These are phyloP conservation scores for Penaeus chinensis DNA, from an alignment of 1,140 invertebrate species.

Conservation along the genomic window DNA sequence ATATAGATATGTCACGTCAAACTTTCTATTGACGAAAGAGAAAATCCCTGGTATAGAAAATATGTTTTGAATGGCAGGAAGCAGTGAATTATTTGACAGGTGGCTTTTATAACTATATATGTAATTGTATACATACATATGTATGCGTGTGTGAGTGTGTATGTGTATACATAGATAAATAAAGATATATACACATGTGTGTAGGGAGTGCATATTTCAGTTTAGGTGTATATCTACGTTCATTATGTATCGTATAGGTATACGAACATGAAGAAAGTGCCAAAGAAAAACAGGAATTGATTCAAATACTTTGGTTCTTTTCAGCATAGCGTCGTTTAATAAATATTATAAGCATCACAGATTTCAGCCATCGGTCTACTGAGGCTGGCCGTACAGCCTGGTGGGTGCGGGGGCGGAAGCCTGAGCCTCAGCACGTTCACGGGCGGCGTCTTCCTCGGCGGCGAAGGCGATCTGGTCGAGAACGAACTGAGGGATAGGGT, in stretches of 20 bases:
- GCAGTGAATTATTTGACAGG: no score
- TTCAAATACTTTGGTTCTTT: no score
- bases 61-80: no score
- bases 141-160: neutral
- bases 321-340: neutral
- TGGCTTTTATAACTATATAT: neutral
- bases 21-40: no score
- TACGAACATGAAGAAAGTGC: no score
- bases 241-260: no score
- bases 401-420: slow-evolving; percentile 80
- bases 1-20: no score
- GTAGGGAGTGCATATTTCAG: neutral
- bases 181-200: neutral
- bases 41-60: no score
- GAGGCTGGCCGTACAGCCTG: slow-evolving; percentile 80
- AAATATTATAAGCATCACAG: no score
- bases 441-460: no score
- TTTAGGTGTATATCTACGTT: neutral
- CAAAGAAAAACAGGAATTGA: no score
- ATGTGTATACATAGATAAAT: neutral
- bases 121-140: neutral
- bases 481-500: slow-evolving; percentile 65
- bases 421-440: slow-evolving; percentile 64
- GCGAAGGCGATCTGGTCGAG: no score
- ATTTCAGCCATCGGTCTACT: slow-evolving; percentile 16